Base-by-base conservation (phyloP, 2,888 invertebrate species). In the Parascotia fuliginaria region DNA sequence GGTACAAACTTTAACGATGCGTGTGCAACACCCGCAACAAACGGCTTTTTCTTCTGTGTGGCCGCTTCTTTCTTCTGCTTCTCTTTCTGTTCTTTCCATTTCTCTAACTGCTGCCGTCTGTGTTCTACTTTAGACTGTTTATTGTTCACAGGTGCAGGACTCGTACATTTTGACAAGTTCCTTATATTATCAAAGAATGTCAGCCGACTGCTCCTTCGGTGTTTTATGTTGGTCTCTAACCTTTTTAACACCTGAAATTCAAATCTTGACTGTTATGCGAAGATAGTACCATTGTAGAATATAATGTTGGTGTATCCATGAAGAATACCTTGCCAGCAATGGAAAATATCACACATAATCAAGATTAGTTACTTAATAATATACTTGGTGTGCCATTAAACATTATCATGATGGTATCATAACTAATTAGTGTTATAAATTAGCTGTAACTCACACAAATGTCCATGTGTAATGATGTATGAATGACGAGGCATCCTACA, bases 31-130 rank as follows among this genome's bases (percentile, higher is more conserved):
- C 89, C 88, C 0, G 77, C 60, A 1, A 89, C 9, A 67, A 92
- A 92, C 0, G 92, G 91, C 53, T 88, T 90, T 63, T 85, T 87
- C 48, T 88, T 91, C 2, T 78, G 68, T 1, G 72, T 47, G 0
- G 81, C 80, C 0, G 64, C 75, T 41, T 83, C 80, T 19, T 80
- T 83, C 52, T 85, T 89, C 43, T 79, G 77, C 46, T 83, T 84
- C n/a, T 83, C 83, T 46, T 85, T 92, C 22, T 89, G 88, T 38
- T 79, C 75, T 55, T 89, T 91, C 90, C 90, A 92, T 75, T 85
- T 88, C 46, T 85, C 81, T 1, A 92, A 60, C 52, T 87, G 87
- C 48, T 83, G 77, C 32, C 75, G 73, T 32, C 89, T 76, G 39
- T 83, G 76, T 14, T 85, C 81, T 1, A 73, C 53, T 54, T 87